These are phyloP conservation scores for Cyclargus thomasi DNA, from an alignment of 1,140 invertebrate species.

Conservation along the genomic window DNA sequence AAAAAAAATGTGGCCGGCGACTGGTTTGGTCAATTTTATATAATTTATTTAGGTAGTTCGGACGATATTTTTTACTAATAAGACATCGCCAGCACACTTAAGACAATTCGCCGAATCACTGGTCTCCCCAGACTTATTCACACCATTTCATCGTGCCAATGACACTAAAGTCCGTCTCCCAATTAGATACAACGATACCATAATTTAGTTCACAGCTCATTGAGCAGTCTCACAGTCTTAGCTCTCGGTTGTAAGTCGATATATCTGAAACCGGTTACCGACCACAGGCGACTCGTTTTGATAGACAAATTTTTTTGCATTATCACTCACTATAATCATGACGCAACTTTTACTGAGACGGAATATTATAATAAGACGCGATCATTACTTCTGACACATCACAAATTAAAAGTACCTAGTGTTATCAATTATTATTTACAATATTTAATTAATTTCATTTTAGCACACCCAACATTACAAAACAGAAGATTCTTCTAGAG, in stretches of 20 bases:
- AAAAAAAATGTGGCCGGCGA: too few relatives aligned
- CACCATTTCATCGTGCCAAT: not conserved
- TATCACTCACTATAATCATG: not conserved
- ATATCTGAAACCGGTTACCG: not conserved
- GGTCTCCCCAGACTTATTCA: not conserved
- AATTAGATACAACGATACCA: conserved; percentile 1
- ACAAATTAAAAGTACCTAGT: not conserved
- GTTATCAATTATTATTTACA: too few relatives aligned
- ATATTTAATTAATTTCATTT: too few relatives aligned
- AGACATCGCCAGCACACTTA: not conserved
- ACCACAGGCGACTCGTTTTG: not conserved
- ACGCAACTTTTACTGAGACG: not conserved
- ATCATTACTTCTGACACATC: not conserved
- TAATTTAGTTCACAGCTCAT: not conserved
- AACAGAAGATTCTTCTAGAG: too few relatives aligned
- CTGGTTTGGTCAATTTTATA: too few relatives aligned
- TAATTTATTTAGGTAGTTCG: too few relatives aligned
- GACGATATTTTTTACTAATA: not conserved
- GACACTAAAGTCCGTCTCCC: not conserved
- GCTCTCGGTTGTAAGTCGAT: not conserved
- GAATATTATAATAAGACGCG: not conserved
- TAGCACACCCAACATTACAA: too few relatives aligned
- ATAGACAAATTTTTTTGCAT: not conserved
- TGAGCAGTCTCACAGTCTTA: not conserved
- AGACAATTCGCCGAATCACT: not conserved